Evolutionary conservation across 1,140 invertebrate species (phyloP).

Genomic region (Adoxophyes honmai): DNA sequence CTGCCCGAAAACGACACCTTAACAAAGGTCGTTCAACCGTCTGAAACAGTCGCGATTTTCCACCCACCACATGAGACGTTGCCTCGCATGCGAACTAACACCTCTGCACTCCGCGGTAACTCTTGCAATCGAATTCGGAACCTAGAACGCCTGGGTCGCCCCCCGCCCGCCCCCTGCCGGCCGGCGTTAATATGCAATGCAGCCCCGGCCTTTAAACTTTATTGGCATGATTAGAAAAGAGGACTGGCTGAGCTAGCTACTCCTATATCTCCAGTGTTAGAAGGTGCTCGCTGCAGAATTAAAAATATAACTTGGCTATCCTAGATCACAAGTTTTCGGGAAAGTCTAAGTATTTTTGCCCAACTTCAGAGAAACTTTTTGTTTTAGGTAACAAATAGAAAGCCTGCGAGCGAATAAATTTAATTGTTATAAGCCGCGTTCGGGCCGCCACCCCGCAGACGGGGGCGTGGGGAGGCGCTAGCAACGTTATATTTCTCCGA

Average conservation of each 20-base stretch:
- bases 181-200: background rate
- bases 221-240: conserved; percentile 12
- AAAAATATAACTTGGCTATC: too few species aligned
- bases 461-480: conserved; percentile 40
- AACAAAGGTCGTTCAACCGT: conserved; percentile 74
- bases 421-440: conserved; percentile 72
- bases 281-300: too few species aligned
- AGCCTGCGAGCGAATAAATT: conserved; percentile 69
- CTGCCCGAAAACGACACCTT: conserved; percentile 74
- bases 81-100: background rate
- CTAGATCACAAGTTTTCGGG: too few species aligned
- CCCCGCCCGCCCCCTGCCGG: background rate
- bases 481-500: conserved; percentile 71
- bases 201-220: background rate
- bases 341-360: conserved; percentile 22
- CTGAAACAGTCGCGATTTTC: conserved; percentile 39
- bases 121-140: background rate
- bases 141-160: background rate
- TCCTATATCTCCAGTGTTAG: background rate
- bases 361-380: conserved; percentile 31
- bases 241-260: conserved; percentile 20
- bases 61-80: conserved; percentile 20
- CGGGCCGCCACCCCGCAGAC: conserved; percentile 48
- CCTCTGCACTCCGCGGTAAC: background rate
- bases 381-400: conserved; percentile 54